phyloP scores from a whole-genome alignment of 2,888 invertebrate species.

The Amphipyra berbera region DNA sequence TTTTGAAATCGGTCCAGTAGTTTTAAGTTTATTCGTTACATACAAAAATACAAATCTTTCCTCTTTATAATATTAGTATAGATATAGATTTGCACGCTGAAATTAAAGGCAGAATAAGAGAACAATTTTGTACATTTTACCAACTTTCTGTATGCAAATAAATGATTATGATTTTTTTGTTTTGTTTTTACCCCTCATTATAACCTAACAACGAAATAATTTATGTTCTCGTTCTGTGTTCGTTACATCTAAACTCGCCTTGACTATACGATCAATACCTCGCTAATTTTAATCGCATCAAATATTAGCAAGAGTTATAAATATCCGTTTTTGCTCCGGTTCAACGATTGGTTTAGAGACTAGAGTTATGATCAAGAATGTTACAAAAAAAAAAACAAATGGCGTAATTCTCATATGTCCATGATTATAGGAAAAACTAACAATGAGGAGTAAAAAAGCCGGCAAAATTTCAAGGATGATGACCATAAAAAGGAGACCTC shows the following conservation, averaged over 20 bases:
- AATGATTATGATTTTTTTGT: too few species aligned
- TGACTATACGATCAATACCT: not conserved
- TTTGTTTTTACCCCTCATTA: too few species aligned
- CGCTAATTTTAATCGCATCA: slow-evolving; percentile 2
- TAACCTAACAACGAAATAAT: too few species aligned
- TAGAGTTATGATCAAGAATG: slow-evolving; percentile 1
- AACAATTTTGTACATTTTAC: too few species aligned
- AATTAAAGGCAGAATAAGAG: too few species aligned
- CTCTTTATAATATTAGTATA: too few species aligned
- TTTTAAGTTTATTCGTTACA: too few species aligned
- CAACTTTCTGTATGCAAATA: too few species aligned
- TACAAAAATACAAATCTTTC: too few species aligned
- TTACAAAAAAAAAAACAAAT: slow-evolving; percentile 4
- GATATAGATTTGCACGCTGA: too few species aligned
- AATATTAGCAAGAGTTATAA: not conserved
- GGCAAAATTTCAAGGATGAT: slow-evolving; percentile 15
- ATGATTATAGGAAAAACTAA: slow-evolving; percentile 14
- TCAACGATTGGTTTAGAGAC: slow-evolving; percentile 6
- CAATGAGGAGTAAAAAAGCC: slow-evolving; percentile 4
- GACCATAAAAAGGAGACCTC: not conserved
- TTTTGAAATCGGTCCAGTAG: too few species aligned
- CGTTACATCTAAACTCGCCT: not conserved
- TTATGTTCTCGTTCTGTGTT: too few species aligned
- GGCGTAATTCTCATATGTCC: not conserved
- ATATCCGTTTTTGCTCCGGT: slow-evolving; percentile 9